Evolutionary conservation across 2,888 invertebrate species (phyloP).

Genomic region (Drosophila kuntzei): DNA sequence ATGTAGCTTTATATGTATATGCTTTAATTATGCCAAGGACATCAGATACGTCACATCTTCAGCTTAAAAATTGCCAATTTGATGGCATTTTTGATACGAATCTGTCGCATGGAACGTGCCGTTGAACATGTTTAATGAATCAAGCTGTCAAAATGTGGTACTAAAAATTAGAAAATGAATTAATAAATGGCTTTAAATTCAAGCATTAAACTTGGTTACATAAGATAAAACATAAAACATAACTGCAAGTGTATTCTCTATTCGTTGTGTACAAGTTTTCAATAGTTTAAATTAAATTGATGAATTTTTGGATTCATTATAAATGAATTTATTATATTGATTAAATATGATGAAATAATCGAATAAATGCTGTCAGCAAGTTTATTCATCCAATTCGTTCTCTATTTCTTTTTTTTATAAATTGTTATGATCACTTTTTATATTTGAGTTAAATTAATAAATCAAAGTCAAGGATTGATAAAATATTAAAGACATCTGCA

Average conservation of each 20-base stretch:
- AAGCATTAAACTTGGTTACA: background rate
- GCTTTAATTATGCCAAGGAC: conserved; percentile 62
- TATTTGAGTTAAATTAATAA: too few species aligned
- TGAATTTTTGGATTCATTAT: too few species aligned
- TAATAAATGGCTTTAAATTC: conserved; percentile 17
- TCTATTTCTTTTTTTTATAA: too few species aligned
- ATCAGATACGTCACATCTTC: conserved; percentile 30
- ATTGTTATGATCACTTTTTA: too few species aligned
- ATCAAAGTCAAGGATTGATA: too few species aligned
- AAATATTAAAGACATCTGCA: background rate
- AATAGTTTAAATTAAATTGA: too few species aligned
- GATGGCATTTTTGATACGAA: conserved; percentile 62
- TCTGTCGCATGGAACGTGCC: conserved; percentile 86
- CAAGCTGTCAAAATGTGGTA: conserved; percentile 18
- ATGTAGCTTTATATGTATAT: conserved; percentile 42
- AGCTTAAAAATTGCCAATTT: conserved; percentile 44
- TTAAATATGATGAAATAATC: too few species aligned
- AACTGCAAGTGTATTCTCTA: background rate
- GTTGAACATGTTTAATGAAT: conserved; percentile 21
- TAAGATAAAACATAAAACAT: background rate
- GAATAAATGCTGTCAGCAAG: too few species aligned
- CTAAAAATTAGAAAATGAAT: conserved; percentile 17
- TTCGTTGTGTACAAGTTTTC: too few species aligned
- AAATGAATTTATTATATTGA: too few species aligned
- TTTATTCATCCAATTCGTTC: too few species aligned